These are phyloP conservation scores for Anabacerthia variegaticeps DNA, from an alignment of 2,797 vertebrate genomes.

Conservation along the genomic window DNA sequence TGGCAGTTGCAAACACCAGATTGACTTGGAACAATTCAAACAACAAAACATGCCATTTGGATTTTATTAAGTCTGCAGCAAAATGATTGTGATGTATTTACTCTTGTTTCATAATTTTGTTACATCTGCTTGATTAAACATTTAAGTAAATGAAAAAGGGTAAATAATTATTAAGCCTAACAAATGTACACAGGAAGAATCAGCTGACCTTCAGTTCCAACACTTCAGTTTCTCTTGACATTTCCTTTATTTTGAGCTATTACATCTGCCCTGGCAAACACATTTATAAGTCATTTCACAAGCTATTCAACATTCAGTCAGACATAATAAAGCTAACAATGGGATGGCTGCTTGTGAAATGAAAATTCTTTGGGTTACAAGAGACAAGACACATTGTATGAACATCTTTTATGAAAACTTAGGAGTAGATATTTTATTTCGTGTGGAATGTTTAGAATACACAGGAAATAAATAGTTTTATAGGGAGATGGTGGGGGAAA, in stretches of 20 bases:
- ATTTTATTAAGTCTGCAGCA: not conserved
- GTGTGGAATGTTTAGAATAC: not conserved
- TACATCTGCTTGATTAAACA: conserved; percentile 15
- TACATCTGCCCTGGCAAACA: not conserved
- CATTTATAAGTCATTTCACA: conserved; percentile 6
- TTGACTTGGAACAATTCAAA: not conserved
- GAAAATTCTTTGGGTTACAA: not conserved
- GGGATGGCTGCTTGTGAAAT: not conserved
- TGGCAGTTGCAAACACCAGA: not conserved
- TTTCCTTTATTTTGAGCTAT: conserved; percentile 40
- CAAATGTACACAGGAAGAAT: not conserved
- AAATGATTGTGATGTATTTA: not conserved
- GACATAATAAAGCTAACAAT: conserved; percentile 26
- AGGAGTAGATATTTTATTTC: not conserved
- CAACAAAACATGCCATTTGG: not conserved
- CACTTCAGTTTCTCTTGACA: conserved; percentile 29
- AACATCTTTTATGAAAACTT: not conserved
- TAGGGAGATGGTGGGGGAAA: rapidly evolving
- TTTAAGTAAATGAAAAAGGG: not conserved
- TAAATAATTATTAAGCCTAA: conserved; percentile 7
- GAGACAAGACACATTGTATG: not conserved
- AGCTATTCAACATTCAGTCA: conserved; percentile 19
- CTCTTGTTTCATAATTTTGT: conserved; percentile 11
- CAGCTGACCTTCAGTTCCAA: conserved; percentile 27
- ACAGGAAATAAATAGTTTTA: not conserved